Conservation (phyloP, 2,797 vertebrate species). For the Merluccius polli region DNA sequence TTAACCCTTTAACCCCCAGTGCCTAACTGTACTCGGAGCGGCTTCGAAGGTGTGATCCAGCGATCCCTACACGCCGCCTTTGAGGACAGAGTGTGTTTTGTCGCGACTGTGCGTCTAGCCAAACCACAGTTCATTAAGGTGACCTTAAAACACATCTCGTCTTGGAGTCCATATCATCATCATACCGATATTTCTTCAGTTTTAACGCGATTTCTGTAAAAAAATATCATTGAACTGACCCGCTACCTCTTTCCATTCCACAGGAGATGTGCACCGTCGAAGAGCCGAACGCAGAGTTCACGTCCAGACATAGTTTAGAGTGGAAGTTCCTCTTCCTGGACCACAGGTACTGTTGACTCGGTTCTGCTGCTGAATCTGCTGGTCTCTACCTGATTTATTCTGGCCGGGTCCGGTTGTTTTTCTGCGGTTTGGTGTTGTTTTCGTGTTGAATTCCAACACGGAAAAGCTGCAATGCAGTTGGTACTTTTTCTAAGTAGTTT, state of each 20-base stretch:
- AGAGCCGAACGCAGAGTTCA: slow-evolving; percentile 89
- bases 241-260: slow-evolving; percentile 2
- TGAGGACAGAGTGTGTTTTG: slow-evolving; percentile 91
- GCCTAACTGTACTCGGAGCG: slow-evolving; percentile 84
- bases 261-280: slow-evolving; percentile 91
- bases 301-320: slow-evolving; percentile 88
- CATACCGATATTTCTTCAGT: background rate
- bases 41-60: slow-evolving; percentile 90
- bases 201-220: background rate
- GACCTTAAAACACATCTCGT: slow-evolving; percentile 15
- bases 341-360: slow-evolving; percentile 72
- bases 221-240: background rate
- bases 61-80: slow-evolving; percentile 83
- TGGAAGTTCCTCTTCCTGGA: slow-evolving; percentile 92
- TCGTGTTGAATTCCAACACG: too few species aligned
- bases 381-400: too few species aligned
- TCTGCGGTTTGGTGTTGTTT: too few species aligned
- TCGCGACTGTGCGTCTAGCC: slow-evolving; percentile 94
- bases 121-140: slow-evolving; percentile 99
- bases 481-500: too few species aligned
- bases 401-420: too few species aligned
- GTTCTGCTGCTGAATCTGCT: background rate
- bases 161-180: background rate
- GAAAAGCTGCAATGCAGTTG: too few species aligned
- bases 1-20: slow-evolving; percentile 62